These are phyloP conservation scores for Dendrolimus punctatus DNA, from an alignment of 1,140 invertebrate species.

Conservation along the genomic window DNA sequence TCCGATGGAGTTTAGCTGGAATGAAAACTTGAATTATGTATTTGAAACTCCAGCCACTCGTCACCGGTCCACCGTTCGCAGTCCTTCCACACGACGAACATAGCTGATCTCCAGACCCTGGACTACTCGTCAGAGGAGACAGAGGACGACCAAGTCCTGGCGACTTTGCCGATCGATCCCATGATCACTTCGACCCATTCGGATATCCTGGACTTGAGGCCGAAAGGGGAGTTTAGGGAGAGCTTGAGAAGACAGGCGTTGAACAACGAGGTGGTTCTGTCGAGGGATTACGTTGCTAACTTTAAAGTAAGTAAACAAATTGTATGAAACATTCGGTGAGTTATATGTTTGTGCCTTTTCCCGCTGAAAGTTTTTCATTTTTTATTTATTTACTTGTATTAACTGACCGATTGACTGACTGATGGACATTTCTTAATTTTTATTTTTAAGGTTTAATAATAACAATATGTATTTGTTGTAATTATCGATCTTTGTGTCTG, in stretches of 20 bases:
- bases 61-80: constrained; percentile 67
- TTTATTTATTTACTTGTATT: no score
- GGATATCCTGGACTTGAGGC: constrained; percentile 47
- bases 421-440: no score
- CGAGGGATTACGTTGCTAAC: constrained; percentile 51
- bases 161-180: constrained; percentile 40
- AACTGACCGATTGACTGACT: no score
- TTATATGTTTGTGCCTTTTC: no score
- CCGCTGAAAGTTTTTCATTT: no score
- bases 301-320: constrained; percentile 42
- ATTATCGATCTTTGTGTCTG: no score
- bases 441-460: no score
- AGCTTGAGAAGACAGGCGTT: constrained; percentile 39
- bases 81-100: constrained; percentile 62
- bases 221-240: constrained; percentile 23
- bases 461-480: no score
- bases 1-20: no score
- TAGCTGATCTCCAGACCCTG: constrained; percentile 40
- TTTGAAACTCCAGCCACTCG: constrained; percentile 46
- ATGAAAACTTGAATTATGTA: not conserved
- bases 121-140: constrained; percentile 56
- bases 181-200: constrained; percentile 58
- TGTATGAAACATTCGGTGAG: not conserved
- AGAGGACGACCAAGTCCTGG: constrained; percentile 38
- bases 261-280: constrained; percentile 42